phyloP scores from a whole-genome alignment of 2,797 vertebrate species.

The Rhinoraja longicauda region DNA sequence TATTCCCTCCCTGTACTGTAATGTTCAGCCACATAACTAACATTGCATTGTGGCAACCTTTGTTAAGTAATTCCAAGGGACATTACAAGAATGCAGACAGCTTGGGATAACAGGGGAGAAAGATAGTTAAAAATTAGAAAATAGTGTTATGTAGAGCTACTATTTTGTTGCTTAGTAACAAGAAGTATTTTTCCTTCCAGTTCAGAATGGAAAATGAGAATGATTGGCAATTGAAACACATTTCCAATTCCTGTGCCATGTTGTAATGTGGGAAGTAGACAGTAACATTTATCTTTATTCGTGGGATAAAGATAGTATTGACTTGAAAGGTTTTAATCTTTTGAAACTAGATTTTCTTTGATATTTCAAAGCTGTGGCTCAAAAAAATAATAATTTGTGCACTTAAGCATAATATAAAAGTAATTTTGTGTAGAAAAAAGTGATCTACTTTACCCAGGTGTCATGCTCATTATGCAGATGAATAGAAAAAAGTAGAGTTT shows the following conservation, averaged over 20 bases:
- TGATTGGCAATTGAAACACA: neutral
- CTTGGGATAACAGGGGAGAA: neutral
- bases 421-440: neutral
- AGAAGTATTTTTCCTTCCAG: conserved; percentile 7
- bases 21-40: no score
- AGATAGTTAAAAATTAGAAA: neutral
- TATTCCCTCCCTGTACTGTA: neutral
- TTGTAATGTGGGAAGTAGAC: neutral
- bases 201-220: neutral
- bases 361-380: neutral
- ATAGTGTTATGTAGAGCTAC: neutral
- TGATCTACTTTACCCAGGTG: neutral
- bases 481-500: neutral
- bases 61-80: neutral
- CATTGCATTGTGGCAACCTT: neutral
- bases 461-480: neutral
- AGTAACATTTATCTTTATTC: neutral
- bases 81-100: neutral
- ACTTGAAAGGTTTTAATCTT: neutral
- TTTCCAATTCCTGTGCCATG: neutral
- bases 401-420: neutral
- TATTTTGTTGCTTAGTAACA: neutral
- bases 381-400: neutral
- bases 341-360: neutral
- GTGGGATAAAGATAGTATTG: neutral